These are phyloP conservation scores for Lasioglossum lativentre DNA, from an alignment of 2,888 invertebrate genomes.

Conservation along the genomic window DNA sequence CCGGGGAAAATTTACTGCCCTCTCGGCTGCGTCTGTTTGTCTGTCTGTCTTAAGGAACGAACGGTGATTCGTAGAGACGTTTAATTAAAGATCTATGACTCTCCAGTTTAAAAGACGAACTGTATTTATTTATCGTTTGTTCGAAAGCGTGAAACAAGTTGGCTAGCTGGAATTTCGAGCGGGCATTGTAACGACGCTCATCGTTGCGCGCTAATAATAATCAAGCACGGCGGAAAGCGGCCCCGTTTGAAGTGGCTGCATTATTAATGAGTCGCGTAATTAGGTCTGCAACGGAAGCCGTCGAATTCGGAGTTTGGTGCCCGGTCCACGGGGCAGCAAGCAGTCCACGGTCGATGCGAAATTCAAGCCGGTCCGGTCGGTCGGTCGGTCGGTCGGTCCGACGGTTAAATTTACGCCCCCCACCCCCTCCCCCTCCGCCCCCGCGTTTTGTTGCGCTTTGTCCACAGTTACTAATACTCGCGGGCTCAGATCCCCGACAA, in stretches of 20 bases:
- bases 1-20: neutral
- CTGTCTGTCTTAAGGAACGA: neutral
- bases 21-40: too few species aligned
- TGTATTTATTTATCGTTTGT: conserved; percentile 22
- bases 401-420: conserved; percentile 42
- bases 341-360: conserved; percentile 40
- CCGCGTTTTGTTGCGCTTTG: conserved; percentile 58
- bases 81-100: neutral
- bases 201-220: conserved; percentile 71
- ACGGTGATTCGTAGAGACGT: neutral
- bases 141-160: conserved; percentile 2
- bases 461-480: conserved; percentile 49
- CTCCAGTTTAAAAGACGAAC: too few species aligned
- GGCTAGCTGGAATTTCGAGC: conserved; percentile 50
- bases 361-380: conserved; percentile 34
- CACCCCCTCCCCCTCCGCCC: neutral
- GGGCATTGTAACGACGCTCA: conserved; percentile 55
- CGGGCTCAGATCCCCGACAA: conserved; percentile 34
- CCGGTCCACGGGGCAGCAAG: neutral
- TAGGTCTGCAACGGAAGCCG: conserved; percentile 57
- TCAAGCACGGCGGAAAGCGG: conserved; percentile 55
- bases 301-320: conserved; percentile 57
- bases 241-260: conserved; percentile 72
- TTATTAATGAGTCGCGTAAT: conserved; percentile 77
- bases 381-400: neutral